phyloP scores from a whole-genome alignment of 2,888 invertebrate genomes.

The Elegia similella region DNA sequence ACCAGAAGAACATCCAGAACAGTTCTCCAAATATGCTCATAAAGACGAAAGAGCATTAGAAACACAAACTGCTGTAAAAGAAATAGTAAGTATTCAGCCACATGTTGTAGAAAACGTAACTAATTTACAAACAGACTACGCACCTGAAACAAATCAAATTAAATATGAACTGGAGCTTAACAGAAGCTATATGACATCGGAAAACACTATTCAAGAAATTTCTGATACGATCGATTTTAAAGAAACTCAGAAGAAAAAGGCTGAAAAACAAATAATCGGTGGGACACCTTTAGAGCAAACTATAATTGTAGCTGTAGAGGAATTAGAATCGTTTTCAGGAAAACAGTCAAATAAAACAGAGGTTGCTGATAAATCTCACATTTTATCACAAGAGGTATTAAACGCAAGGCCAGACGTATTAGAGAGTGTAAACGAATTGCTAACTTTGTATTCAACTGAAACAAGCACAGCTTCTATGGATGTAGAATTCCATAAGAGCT shows the following conservation, averaged over 20 bases:
- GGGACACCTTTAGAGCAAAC: conserved; percentile 50
- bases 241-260: conserved; percentile 31
- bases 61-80: conserved; percentile 40
- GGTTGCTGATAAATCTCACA: conserved; percentile 45
- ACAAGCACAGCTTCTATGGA: conserved; percentile 42
- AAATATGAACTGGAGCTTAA: conserved; percentile 45
- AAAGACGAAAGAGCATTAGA: conserved; percentile 48
- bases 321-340: conserved; percentile 34
- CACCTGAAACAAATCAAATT: conserved; percentile 32
- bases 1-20: conserved; percentile 34
- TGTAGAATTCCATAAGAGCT: conserved; percentile 52
- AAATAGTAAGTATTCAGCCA: conserved; percentile 45
- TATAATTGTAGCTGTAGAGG: conserved; percentile 45
- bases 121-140: conserved; percentile 17
- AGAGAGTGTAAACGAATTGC: conserved; percentile 46
- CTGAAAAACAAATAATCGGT: conserved; percentile 43
- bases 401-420: conserved; percentile 42
- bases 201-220: conserved; percentile 45
- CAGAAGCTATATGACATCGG: conserved; percentile 52
- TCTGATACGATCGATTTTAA: conserved; percentile 34
- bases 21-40: conserved; percentile 27
- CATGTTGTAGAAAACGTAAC: conserved; percentile 37
- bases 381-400: conserved; percentile 46
- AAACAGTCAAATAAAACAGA: conserved; percentile 32
- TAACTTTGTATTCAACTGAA: conserved; percentile 34